Percentiles rank a stretch among this genome's conserved stretches.
These are phyloP conservation scores for Lithodes maja DNA, from an alignment of 2,888 invertebrate genomes.

Conservation along the genomic window DNA sequence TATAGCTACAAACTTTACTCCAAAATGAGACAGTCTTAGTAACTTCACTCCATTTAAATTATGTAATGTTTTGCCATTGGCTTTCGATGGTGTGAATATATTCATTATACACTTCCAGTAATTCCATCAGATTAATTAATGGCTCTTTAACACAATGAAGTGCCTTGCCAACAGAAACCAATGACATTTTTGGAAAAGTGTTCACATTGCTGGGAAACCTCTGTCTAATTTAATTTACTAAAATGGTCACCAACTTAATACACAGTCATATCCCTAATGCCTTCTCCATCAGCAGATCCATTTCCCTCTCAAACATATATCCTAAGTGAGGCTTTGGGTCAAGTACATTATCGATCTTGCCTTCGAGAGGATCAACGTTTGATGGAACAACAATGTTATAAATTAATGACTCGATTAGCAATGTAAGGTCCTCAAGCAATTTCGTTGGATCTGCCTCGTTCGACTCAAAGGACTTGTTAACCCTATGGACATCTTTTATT, in stretches of 20 bases:
- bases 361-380: slow-evolving; percentile 33
- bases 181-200: neutral
- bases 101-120: neutral
- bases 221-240: slow-evolving; percentile 18
- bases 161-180: slow-evolving; percentile 10
- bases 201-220: slow-evolving; percentile 19
- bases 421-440: slow-evolving; percentile 35
- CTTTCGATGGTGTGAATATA: slow-evolving; percentile 11
- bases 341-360: slow-evolving; percentile 23
- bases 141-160: slow-evolving; percentile 19
- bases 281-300: slow-evolving; percentile 23
- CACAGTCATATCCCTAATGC: neutral
- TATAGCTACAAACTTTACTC: slow-evolving; percentile 19
- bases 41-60: slow-evolving; percentile 4
- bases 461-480: slow-evolving; percentile 47
- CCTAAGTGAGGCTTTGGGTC: slow-evolving; percentile 46
- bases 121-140: slow-evolving; percentile 10
- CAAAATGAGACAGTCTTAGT: slow-evolving; percentile 19
- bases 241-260: slow-evolving; percentile 1
- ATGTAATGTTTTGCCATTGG: slow-evolving; percentile 10
- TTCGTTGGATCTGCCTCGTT: slow-evolving; percentile 39
- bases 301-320: slow-evolving; percentile 37
- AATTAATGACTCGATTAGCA: slow-evolving; percentile 31
- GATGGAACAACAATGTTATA: slow-evolving; percentile 6
- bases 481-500: slow-evolving; percentile 34